phyloP scores from a whole-genome alignment of 1,140 invertebrate species.

The Aphelinus atriplicis region DNA sequence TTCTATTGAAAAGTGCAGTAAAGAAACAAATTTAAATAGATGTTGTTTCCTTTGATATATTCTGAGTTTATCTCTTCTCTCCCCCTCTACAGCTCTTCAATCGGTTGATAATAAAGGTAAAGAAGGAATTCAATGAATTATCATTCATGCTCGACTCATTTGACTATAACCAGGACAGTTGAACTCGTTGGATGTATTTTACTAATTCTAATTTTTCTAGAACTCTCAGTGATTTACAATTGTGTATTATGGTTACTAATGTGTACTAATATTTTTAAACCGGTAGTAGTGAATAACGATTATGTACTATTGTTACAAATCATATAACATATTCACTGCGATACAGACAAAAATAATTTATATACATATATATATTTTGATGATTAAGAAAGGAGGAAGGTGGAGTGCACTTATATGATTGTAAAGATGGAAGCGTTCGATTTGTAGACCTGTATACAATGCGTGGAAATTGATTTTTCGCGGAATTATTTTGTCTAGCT shows the following conservation, averaged over 20 bases:
- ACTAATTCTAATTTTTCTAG: slow-evolving; percentile 1
- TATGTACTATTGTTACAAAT: slow-evolving; percentile 13
- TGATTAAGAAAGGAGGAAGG: slow-evolving; percentile 12
- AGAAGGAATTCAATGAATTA: no score
- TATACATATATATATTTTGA: slow-evolving; percentile 34
- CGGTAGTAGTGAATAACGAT: slow-evolving; percentile 38
- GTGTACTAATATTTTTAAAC: slow-evolving; percentile 1
- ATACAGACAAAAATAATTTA: slow-evolving; percentile 43
- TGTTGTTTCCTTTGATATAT: no score
- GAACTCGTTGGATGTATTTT: no score
- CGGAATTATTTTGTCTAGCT: slow-evolving; percentile 48
- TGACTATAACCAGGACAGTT: no score
- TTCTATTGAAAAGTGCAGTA: no score
- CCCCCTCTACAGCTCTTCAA: no score
- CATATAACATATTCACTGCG: not conserved
- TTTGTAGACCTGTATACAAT: not conserved
- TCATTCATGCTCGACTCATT: no score
- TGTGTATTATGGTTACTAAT: slow-evolving; percentile 8
- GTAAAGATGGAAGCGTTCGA: not conserved
- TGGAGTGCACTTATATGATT: not conserved
- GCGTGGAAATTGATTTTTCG: slow-evolving; percentile 30
- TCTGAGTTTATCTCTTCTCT: no score
- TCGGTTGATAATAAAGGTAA: no score
- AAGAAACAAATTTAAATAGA: no score
- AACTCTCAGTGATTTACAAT: slow-evolving; percentile 8